These are phyloP conservation scores for Amblyopsis rosae DNA, from an alignment of 2,113 vertebrate genomes.

Conservation along the genomic window DNA sequence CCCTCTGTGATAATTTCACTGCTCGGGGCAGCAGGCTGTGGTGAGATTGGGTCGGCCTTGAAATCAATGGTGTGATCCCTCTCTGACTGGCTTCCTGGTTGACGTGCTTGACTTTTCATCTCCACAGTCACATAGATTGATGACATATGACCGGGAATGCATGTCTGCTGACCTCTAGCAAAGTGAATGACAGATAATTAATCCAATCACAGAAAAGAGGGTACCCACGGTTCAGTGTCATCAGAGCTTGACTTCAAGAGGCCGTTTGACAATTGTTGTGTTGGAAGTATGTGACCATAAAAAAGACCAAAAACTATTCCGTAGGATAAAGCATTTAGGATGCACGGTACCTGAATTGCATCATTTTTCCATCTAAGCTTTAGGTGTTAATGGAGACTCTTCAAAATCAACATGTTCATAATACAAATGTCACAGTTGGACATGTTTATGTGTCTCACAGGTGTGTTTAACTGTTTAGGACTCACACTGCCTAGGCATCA, in stretches of 20 bases:
- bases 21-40: constrained; percentile 58
- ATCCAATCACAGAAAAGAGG: constrained; percentile 73
- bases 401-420: background rate
- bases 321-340: too few relatives aligned
- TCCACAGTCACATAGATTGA: constrained; percentile 80
- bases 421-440: background rate
- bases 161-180: constrained; percentile 80
- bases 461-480: constrained; percentile 13
- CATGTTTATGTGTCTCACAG: constrained; percentile 15
- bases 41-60: constrained; percentile 74
- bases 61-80: constrained; percentile 81
- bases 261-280: constrained; percentile 68
- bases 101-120: constrained; percentile 83
- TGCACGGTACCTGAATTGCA: constrained; percentile 22
- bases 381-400: background rate
- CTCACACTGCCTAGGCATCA: constrained; percentile 38
- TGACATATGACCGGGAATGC: constrained; percentile 81
- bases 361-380: background rate
- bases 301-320: too few relatives aligned
- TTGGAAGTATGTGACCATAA: constrained; percentile 24
- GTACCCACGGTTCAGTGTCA: constrained; percentile 54
- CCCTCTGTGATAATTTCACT: constrained; percentile 65
- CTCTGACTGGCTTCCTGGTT: constrained; percentile 73
- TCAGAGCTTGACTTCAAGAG: constrained; percentile 57
- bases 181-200: constrained; percentile 83